Evolutionary conservation across 2,113 vertebrate species (phyloP), one percentile per base, ranked within the genome.

Genomic region (Edolisoma coerulescens): DNA sequence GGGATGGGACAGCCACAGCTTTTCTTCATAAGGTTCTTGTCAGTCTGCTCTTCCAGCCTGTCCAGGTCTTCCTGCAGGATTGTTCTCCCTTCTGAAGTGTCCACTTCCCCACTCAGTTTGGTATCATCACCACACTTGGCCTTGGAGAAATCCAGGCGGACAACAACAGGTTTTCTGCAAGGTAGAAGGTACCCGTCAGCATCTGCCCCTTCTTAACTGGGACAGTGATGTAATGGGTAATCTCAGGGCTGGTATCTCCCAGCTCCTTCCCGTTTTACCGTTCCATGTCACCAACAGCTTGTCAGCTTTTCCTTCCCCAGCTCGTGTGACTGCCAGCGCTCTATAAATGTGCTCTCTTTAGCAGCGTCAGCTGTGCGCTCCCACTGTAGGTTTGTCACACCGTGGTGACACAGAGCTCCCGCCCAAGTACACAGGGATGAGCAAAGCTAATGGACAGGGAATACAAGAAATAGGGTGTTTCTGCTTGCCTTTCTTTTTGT

Each of bases 211-310:
- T 80, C 57, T 65, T 87, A 81, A 89, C 19, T 65, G 88, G 92
- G 82, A 28, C 87, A 37, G 61, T 79, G 85, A 94, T 64, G 85
- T 93, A 78, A 95, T 27, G 75, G 82, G 87, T 93, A 52, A 84
- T 44, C 69, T 96, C 90, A 81, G 94, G 90, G 75, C 89, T 90
- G 70, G 79, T 76, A 86, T 92, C 89, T 92, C 71, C 86, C 71
- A 52, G 61, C 67, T 96, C 42, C 70, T 76, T 85, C 86, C 71
- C 6, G 0, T 88, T 85, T 71, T 85, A 27, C 83, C 3, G 0
- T 71, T 85, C 18, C 27, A 23, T 73, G 86, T 76, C 67, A 3
- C 89, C 89, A 69, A 28, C 95, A 86, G 83, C 93, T 92, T 90
- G 91, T 92, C 96, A 96, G 79, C 75, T 73, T 49, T 56, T 39